Evolutionary conservation across 23 tunicate species (phyloP).

Genomic region (Halocynthia aurantium): DNA sequence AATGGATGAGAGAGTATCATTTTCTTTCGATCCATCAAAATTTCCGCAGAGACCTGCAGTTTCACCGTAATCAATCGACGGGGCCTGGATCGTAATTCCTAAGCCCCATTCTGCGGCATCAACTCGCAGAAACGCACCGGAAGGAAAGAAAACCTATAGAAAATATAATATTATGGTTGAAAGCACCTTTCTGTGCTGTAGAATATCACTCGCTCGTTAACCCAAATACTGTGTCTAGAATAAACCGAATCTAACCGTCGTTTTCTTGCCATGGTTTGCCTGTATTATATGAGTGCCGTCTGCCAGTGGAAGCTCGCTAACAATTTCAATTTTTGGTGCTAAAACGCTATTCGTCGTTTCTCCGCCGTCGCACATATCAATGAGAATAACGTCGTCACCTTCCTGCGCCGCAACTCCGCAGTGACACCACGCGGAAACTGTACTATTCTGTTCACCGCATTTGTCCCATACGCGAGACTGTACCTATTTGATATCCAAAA

Average conservation of each 20-base stretch:
- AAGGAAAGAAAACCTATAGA: slow-evolving; percentile 5
- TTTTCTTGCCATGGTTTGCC: background rate
- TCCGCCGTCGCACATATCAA: background rate
- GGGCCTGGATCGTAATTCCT: slow-evolving; percentile 4
- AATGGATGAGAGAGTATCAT: background rate
- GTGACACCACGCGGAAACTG: slow-evolving; percentile 4
- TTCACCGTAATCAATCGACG: background rate
- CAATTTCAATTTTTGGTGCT: slow-evolving; percentile 4
- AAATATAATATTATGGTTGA: background rate
- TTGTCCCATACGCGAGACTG: slow-evolving; percentile 9
- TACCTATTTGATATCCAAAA: background rate
- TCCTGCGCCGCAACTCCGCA: slow-evolving; percentile 7
- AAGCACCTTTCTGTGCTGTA: too few species aligned
- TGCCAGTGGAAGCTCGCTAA: background rate
- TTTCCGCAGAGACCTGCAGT: slow-evolving; percentile 8
- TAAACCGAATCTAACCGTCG: background rate
- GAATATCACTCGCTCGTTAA: too few species aligned
- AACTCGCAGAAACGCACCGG: background rate
- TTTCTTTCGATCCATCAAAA: background rate
- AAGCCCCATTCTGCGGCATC: background rate
- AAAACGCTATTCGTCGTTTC: background rate
- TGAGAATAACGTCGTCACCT: slow-evolving; percentile 2
- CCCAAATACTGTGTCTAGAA: too few species aligned
- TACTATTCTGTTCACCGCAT: background rate
- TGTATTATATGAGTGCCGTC: background rate